Evolutionary conservation across 2,888 invertebrate species (phyloP), one percentile per base, ranked within the genome.

Genomic region (Chaitophorus viminalis): DNA sequence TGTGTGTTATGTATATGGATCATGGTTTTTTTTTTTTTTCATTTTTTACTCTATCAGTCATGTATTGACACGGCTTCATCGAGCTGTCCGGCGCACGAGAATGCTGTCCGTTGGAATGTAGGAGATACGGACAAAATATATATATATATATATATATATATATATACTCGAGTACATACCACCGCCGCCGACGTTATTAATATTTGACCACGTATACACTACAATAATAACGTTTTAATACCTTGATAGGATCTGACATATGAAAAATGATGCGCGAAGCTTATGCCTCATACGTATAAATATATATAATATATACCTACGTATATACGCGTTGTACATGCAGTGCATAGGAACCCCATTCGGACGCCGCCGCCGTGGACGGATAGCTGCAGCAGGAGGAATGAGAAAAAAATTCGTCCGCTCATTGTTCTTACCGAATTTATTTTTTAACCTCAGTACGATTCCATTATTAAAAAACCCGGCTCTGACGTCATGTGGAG

Each of bases 191-290:
- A 86, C 86, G 77, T 78, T 78, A 70, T 78, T 86, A 78, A 52
- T 86, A 86, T 86, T 86, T 78, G 86, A 86, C 86, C 86, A n/a
- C 68, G 84, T 77, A 11, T 14, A 14, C 46, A 52, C 39, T 60
- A 81, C 21, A 82, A 82, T 72, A 82, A 87, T 81, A 87, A 87
- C 87, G 79, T 87, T 87, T 87, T 87, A 87, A 87, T 87, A 81
- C 87, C 60, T 87, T 60, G 87, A 87, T 87, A 79, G 87, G 87
- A 87, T 87, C 87, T 87, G 87, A 87, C 87, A 65, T 65, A 33
- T 87, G 87, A 87, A 87, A 87, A 87, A 87, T 87, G 87, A 87
- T 87, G 87, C 87, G 79, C 87, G 87, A 81, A 81, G 86, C 60
- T 39, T 3, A 11, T 39, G 9, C 39, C 60, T 39, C 4, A 11